Evolutionary conservation across 2,113 vertebrate genomes (phyloP).

Genomic region (Eupsittula cactorum): DNA sequence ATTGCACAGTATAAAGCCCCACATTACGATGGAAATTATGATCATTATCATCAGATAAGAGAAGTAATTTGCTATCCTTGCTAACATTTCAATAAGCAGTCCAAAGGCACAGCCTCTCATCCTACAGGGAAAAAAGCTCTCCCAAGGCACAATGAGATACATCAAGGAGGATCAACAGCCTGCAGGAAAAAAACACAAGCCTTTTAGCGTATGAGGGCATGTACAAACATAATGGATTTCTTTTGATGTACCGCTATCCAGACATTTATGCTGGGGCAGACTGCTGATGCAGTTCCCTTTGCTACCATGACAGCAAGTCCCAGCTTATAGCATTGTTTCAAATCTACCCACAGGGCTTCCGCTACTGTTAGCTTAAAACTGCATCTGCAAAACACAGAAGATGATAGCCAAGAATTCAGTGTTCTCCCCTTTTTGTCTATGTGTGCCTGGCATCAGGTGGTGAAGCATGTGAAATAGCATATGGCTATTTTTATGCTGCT

Average conservation of each 20-base stretch:
- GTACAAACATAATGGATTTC: slow-evolving; percentile 24
- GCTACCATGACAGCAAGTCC: background rate
- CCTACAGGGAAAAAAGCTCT: background rate
- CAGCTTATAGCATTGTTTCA: background rate
- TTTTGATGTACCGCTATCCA: background rate
- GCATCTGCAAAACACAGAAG: background rate
- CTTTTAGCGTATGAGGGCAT: background rate
- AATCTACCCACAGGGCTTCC: background rate
- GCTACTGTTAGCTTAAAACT: background rate
- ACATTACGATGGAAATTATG: background rate
- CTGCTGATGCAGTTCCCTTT: background rate
- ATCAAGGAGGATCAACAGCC: background rate
- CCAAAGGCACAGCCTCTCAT: background rate
- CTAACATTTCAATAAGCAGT: background rate
- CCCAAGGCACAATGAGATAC: background rate
- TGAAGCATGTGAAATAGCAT: background rate
- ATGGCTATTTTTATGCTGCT: background rate
- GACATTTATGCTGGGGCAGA: background rate
- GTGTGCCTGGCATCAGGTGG: background rate
- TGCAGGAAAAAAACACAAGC: background rate
- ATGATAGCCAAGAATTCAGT: background rate
- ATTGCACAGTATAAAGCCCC: background rate
- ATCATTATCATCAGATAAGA: background rate
- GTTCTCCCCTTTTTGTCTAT: background rate
- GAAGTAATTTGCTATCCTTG: background rate